Base-by-base conservation (phyloP, 2,797 vertebrate species). In the Decapterus maruadsi region DNA sequence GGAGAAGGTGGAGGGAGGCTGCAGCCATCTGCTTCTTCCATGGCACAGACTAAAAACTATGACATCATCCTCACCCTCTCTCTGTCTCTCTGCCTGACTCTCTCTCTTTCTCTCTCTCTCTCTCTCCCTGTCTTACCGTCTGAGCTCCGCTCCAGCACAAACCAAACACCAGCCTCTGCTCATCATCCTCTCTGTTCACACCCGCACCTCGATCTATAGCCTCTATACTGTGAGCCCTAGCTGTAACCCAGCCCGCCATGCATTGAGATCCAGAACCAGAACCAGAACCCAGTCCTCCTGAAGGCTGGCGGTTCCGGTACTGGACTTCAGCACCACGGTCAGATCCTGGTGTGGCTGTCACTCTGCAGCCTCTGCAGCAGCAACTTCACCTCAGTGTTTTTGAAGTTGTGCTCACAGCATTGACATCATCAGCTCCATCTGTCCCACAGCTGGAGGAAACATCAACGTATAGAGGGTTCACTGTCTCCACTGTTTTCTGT, bases 1-100 rank as follows among this genome's bases (percentile, higher is more conserved):
- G 54, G 63, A 40, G n/a, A 65, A 42, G 34, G 55, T 83, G 80
- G 81, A 79, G 80, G 82, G 78, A 81, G 87, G 82, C 86, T 90
- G 90, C 92, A 87, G 83, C 87, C 93, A 90, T 93, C 92, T 88
- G 89, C 83, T 85, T 89, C 90, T 74, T 90, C 89, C 81, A 80
- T 83, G 87, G 89, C 87, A 84, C 82, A 68, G 83, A 86, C 85
- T 82, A 66, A 90, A 91, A 93, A 88, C 89, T 77, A 95, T 96
- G 94, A 96, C 95, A 94, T 96, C 94, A 95, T 64, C 78, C 42
- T 11, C 19, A 34, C 31, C 31, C 5, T 26, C 26, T n/a, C 31
- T 31, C 31, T 31, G 38, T 4, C 29, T 0, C 58, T 5, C 61
- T 7, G n/a, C n/a, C n/a, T 26, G 26, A 26, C 26, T 26, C 26